Evolutionary conservation across 2,888 invertebrate genomes (phyloP).

Genomic region (Thera britannica): DNA sequence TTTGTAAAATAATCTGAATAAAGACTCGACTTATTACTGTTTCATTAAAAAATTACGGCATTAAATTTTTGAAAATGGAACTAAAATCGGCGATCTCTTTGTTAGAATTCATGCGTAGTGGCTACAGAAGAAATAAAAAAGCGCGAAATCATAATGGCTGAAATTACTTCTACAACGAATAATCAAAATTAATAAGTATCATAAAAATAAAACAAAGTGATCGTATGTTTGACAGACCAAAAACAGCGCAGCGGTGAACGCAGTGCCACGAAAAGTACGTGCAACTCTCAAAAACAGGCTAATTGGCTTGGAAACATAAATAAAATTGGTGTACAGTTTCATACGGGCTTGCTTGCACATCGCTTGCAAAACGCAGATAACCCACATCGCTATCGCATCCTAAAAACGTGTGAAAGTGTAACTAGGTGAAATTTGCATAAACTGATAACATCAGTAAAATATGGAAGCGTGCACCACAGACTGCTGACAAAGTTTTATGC

Average conservation of each 20-base stretch:
- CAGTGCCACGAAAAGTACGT: background rate
- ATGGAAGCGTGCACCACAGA: constrained; percentile 3
- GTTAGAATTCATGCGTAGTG: too few relatives aligned
- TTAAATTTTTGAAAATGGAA: too few relatives aligned
- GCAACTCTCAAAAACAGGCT: background rate
- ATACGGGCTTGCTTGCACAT: constrained; percentile 44
- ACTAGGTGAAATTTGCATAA: constrained; percentile 70
- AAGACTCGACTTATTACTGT: too few relatives aligned
- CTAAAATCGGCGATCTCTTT: too few relatives aligned
- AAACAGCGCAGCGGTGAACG: background rate
- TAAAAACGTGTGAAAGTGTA: constrained; percentile 67
- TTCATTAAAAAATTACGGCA: too few relatives aligned
- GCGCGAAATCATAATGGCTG: too few relatives aligned
- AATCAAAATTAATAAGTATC: too few relatives aligned
- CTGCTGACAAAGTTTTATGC: background rate
- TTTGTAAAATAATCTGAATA: too few relatives aligned
- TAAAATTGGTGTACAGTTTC: constrained; percentile 4
- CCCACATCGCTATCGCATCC: constrained; percentile 72
- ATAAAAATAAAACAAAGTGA: too few relatives aligned
- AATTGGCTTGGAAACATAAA: constrained; percentile 16
- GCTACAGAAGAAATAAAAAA: too few relatives aligned
- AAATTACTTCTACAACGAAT: too few relatives aligned
- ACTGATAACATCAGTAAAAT: constrained; percentile 42
- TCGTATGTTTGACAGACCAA: background rate
- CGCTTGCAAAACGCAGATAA: constrained; percentile 65